A percentile compares a stretch with the other conserved stretches of the same genome.
Conservation (phyloP, 2,797 vertebrate genomes). For the Synaphobranchus kaupii region DNA sequence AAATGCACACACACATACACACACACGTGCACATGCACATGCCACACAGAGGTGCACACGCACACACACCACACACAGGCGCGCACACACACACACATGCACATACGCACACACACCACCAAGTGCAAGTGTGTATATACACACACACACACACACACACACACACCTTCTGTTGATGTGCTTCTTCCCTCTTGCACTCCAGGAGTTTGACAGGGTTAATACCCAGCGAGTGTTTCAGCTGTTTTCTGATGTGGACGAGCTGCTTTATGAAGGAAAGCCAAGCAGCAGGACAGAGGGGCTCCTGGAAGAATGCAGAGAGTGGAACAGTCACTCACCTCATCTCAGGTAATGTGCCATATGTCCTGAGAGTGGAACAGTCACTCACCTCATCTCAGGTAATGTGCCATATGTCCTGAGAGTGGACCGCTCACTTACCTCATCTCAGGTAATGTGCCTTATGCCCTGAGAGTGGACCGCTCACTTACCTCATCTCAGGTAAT, state of each 20-base stretch:
- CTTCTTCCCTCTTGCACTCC: conserved; percentile 18
- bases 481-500: too few species aligned
- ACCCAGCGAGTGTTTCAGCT: conserved; percentile 75
- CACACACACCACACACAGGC: neutral
- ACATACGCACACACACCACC: conserved; percentile 14
- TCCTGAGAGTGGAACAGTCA: neutral
- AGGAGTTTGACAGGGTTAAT: conserved; percentile 82
- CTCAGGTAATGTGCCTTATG: too few species aligned
- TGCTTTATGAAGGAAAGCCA: conserved; percentile 80
- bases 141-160: neutral
- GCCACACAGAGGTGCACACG: too few species aligned
- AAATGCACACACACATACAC: conserved; percentile 15
- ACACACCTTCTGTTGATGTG: neutral
- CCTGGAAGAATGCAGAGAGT: conserved; percentile 75
- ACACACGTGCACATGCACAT: neutral
- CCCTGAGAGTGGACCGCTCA: too few species aligned
- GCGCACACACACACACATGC: neutral
- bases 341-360: conserved; percentile 67
- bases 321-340: conserved; percentile 75
- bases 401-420: neutral
- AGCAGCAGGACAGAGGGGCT: conserved; percentile 70
- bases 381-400: too few species aligned
- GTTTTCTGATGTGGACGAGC: conserved; percentile 80
- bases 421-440: too few species aligned
- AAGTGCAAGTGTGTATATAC: neutral